These are phyloP conservation scores for Albula glossodonta DNA, from an alignment of 2,113 vertebrate genomes.

Conservation along the genomic window DNA sequence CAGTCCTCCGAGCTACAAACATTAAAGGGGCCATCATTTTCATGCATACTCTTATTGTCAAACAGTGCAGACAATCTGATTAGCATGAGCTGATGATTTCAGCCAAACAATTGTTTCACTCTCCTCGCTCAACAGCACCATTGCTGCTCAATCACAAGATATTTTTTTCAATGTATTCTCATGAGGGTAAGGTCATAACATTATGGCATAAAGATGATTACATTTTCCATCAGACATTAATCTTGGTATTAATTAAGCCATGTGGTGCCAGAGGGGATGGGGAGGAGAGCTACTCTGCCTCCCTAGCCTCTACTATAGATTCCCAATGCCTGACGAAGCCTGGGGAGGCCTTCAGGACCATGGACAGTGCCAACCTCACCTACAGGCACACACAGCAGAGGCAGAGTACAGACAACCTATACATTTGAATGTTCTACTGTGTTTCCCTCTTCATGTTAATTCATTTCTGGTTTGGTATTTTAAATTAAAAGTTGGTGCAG, in stretches of 20 bases:
- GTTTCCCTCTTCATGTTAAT: no score
- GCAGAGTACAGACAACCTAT: no score
- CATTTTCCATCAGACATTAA: background rate
- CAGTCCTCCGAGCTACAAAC: conserved; percentile 39
- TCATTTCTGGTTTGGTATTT: background rate
- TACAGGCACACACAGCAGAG: background rate
- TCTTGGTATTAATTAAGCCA: background rate
- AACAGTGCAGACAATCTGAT: background rate
- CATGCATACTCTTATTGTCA: background rate
- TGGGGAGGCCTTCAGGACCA: background rate
- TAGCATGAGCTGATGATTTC: background rate
- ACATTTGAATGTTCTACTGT: background rate
- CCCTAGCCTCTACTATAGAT: no score
- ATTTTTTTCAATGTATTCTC: background rate
- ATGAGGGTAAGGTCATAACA: background rate
- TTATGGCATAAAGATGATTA: background rate
- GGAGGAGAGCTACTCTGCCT: background rate
- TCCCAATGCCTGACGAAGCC: background rate
- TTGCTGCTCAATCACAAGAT: background rate
- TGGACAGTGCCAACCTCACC: background rate
- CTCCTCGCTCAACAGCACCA: background rate
- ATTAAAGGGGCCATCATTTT: background rate
- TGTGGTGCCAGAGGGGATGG: background rate
- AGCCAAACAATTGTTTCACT: background rate
- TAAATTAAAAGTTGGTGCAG: no score